Evolutionary conservation across 2,113 vertebrate species (phyloP).

Genomic region (Aldabrachelys gigantea): DNA sequence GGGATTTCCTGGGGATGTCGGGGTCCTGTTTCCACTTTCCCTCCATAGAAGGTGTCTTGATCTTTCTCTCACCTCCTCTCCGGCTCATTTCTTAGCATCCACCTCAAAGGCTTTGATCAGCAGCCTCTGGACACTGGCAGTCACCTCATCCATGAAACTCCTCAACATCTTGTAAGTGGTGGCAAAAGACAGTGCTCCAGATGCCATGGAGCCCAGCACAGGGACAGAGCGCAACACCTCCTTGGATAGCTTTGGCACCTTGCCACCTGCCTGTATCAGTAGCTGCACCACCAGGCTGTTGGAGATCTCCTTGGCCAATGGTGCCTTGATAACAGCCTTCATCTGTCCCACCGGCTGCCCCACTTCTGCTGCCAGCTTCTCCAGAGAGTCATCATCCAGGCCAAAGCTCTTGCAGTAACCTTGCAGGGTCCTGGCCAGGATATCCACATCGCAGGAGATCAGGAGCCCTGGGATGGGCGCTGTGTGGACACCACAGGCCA

Average conservation of each 20-base stretch:
- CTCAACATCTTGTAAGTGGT: conserved; percentile 54
- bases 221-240: conserved; percentile 57
- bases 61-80: background rate
- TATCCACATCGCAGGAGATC: conserved; percentile 52
- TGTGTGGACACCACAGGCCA: conserved; percentile 58
- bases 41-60: background rate
- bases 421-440: conserved; percentile 55
- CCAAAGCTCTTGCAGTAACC: conserved; percentile 67
- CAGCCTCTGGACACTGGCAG: conserved; percentile 29
- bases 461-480: conserved; percentile 62
- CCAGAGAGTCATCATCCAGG: conserved; percentile 69
- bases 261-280: conserved; percentile 20
- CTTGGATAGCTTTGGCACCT: background rate
- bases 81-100: background rate
- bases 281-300: background rate
- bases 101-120: background rate
- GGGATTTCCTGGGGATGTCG: background rate
- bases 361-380: conserved; percentile 65
- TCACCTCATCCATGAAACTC: conserved; percentile 61
- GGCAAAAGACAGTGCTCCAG: background rate
- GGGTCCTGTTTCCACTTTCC: background rate
- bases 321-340: conserved; percentile 62
- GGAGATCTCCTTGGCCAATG: conserved; percentile 52
- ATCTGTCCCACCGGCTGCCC: conserved; percentile 70
- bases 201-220: conserved; percentile 36